phyloP scores from a whole-genome alignment of 2,797 vertebrate species.

The Enteromius afrohamiltoni region DNA sequence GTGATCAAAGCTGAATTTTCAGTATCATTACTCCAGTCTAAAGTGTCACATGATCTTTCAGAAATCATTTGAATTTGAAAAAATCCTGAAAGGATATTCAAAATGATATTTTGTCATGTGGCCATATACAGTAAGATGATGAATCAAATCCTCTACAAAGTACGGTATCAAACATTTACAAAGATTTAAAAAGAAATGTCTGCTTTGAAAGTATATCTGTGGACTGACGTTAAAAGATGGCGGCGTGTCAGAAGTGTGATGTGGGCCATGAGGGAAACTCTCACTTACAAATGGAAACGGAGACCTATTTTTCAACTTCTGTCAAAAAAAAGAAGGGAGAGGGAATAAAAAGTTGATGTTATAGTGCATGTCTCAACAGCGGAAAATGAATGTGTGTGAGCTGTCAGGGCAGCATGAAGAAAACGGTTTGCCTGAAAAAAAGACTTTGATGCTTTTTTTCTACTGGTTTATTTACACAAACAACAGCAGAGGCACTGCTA shows the following conservation, averaged over 20 bases:
- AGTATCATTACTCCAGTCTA: background rate
- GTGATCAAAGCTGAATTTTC: background rate
- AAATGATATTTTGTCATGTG: background rate
- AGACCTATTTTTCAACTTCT: conserved; percentile 19
- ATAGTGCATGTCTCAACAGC: conserved; percentile 7
- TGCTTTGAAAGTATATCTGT: background rate
- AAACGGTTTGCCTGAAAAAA: background rate
- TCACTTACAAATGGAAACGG: conserved; percentile 16
- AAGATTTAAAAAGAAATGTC: background rate
- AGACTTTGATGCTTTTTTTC: background rate
- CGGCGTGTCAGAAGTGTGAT: conserved; percentile 1
- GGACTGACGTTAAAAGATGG: background rate
- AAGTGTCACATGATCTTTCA: background rate
- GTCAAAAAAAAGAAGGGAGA: background rate
- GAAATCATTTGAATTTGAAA: background rate
- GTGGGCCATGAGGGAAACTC: background rate
- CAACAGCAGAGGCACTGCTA: background rate
- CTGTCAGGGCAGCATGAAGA: background rate
- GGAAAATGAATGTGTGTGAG: conserved; percentile 2
- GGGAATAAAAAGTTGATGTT: background rate
- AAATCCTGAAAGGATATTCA: background rate
- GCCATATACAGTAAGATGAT: background rate
- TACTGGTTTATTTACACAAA: conserved; percentile 5
- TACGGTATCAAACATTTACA: background rate
- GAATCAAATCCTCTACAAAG: background rate